These are phyloP conservation scores for Polyommatus iphigenia DNA, from an alignment of 2,888 invertebrate genomes.

Conservation along the genomic window DNA sequence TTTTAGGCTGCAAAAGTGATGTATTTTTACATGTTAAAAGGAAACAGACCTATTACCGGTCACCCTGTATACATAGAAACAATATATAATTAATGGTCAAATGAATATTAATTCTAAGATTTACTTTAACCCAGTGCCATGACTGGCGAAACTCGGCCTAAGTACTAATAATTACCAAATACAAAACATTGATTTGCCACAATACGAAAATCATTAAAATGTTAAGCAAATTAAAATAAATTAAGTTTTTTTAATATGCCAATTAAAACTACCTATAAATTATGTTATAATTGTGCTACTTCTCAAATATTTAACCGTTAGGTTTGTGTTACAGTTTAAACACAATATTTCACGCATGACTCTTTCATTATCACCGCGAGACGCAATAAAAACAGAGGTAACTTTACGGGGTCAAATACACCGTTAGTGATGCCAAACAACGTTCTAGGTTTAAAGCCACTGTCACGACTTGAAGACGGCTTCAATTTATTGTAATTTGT, in stretches of 20 bases:
- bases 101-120: no score
- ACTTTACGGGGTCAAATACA: slow-evolving; percentile 36
- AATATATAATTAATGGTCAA: no score
- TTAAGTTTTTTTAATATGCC: neutral
- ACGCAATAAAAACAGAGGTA: slow-evolving; percentile 26
- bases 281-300: neutral
- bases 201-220: neutral
- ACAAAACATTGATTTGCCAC: neutral
- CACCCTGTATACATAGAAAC: neutral
- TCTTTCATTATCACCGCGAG: neutral
- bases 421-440: slow-evolving; percentile 38
- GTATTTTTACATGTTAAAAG: no score
- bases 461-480: slow-evolving; percentile 34
- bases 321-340: neutral
- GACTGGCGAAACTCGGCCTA: no score
- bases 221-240: slow-evolving; percentile 15
- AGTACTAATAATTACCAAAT: no score
- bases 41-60: no score
- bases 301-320: neutral
- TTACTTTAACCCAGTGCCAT: no score
- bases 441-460: slow-evolving; percentile 36
- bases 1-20: no score
- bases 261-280: neutral
- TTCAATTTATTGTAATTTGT: slow-evolving; percentile 22
- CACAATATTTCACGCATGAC: neutral